These are phyloP conservation scores for Thaleichthys pacificus DNA, from an alignment of 2,797 vertebrate genomes.

Conservation along the genomic window DNA sequence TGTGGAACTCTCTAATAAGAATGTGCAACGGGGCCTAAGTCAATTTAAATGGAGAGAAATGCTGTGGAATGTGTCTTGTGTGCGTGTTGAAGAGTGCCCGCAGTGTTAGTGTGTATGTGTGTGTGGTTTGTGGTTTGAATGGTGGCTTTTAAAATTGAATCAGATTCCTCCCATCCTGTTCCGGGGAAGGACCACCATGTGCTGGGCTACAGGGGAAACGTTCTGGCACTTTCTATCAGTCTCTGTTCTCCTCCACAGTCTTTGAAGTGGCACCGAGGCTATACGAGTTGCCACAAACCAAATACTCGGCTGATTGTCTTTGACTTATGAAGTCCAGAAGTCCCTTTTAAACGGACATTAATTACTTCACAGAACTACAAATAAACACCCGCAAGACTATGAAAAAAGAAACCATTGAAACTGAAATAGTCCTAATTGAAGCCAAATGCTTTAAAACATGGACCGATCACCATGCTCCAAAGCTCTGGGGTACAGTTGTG, in stretches of 20 bases:
- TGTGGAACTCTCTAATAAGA: background rate
- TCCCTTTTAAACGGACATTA: conserved; percentile 26
- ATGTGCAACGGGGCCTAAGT: conserved; percentile 6
- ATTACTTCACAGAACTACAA: conserved; percentile 34
- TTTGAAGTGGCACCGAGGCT: conserved; percentile 41
- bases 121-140: conserved; percentile 43
- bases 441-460: conserved; percentile 36
- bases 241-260: conserved; percentile 13
- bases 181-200: conserved; percentile 37
- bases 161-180: conserved; percentile 25
- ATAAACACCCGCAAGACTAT: conserved; percentile 29
- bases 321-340: conserved; percentile 15
- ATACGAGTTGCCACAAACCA: conserved; percentile 13
- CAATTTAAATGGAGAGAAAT: conserved; percentile 14
- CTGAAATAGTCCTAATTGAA: conserved; percentile 33
- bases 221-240: conserved; percentile 4
- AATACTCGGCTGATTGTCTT: conserved; percentile 17
- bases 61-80: conserved; percentile 9
- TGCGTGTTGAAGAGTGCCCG: background rate
- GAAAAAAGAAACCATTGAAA: conserved; percentile 13
- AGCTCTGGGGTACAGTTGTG: background rate
- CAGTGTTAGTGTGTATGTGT: background rate
- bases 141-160: conserved; percentile 36
- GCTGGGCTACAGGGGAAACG: conserved; percentile 17
- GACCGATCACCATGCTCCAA: background rate